Evolutionary conservation across 2,113 vertebrate genomes (phyloP), one percentile per base, ranked within the genome.

Genomic region (Saccopteryx bilineata): DNA sequence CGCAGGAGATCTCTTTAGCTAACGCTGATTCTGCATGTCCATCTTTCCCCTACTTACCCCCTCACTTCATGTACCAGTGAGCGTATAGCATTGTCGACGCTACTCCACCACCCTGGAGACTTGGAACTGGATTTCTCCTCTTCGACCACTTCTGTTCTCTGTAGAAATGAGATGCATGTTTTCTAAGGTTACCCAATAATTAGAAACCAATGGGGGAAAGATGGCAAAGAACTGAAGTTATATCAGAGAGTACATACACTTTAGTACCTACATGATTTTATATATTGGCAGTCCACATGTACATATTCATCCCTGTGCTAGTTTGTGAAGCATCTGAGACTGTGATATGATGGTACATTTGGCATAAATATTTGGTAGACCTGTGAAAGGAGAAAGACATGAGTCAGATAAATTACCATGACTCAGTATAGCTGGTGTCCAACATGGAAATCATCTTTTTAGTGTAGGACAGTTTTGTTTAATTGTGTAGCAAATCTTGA

Each of bases 371-470:
- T 58, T 79, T 66, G 68, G 39, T 86, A 71, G 72, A 79, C 60
- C 87, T 83, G 18, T 76, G 26, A 94, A 90, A 75, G 61, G 68
- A 95, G 90, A 87, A 80, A 92, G 93, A 87, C 9, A n/a, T 79
- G 82, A 68, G n/a, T 86, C 66, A 71, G 9, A 15, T 82, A 86
- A 87, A 26, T 69, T 82, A 31, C 56, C 85, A 24, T 86, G 83
- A 68, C 63, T 81, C 13, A 48, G 50, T 69, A 87, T 72, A 46
- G 54, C 80, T 87, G 31, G 1, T 74, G 93, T 90, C 50, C 80
- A 69, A 48, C 69, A 90, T 93, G 63, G 90, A 96, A 84, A 86
- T 91, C 15, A 21, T 71, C 17, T 39, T 96, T 96, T 88, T 56
- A 90, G 80, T 81, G 63, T 82, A 86, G 46, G 50, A 85, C 18